phyloP scores from a whole-genome alignment of 2,113 vertebrate species.

The Narcine bancroftii region DNA sequence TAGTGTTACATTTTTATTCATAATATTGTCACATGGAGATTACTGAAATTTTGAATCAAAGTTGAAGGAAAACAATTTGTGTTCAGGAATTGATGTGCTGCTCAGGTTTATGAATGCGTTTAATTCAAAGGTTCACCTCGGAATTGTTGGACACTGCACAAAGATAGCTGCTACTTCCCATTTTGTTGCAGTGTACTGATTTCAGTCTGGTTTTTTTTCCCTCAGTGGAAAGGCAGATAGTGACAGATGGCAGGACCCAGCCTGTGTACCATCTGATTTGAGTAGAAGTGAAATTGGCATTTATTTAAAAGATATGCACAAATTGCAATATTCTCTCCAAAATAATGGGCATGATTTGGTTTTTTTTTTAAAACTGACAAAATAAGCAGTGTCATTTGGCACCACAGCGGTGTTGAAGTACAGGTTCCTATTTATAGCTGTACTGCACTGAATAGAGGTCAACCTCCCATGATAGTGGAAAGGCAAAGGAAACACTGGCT shows the following conservation, averaged over 20 bases:
- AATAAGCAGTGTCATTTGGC: not conserved
- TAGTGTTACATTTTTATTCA: not conserved
- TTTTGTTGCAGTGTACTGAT: not conserved
- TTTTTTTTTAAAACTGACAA: not conserved
- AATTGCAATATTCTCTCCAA: not conserved
- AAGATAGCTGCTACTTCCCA: not conserved
- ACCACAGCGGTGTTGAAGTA: not conserved
- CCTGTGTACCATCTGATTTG: not conserved
- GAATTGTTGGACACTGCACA: not conserved
- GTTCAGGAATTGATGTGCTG: too few species aligned
- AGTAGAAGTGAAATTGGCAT: not conserved
- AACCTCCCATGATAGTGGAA: not conserved
- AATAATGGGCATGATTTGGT: not conserved
- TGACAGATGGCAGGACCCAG: constrained; percentile 16
- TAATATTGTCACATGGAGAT: not conserved
- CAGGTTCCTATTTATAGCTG: not conserved
- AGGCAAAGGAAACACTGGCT: not conserved
- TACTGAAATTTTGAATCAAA: not conserved
- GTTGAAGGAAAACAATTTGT: not conserved
- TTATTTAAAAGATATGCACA: not conserved
- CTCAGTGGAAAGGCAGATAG: not conserved
- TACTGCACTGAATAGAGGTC: not conserved
- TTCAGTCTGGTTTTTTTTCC: not conserved
- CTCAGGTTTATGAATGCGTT: not conserved
- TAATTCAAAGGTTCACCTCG: too few species aligned